phyloP scores from a whole-genome alignment of 2,113 vertebrate species.

The Coturnix japonica region DNA sequence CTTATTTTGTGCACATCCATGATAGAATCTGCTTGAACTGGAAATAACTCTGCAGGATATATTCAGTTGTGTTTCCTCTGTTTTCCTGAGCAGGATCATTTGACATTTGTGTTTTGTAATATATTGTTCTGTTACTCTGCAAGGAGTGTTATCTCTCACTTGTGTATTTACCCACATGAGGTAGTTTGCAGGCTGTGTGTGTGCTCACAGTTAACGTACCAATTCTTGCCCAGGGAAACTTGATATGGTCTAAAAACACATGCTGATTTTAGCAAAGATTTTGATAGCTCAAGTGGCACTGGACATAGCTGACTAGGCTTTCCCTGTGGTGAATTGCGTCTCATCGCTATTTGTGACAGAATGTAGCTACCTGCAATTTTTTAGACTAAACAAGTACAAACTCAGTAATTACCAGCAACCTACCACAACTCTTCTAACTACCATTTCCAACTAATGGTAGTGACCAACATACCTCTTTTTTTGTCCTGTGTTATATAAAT shows the following conservation, averaged over 20 bases:
- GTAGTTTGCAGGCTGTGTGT: not conserved
- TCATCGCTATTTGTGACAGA: not conserved
- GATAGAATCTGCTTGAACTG: not conserved
- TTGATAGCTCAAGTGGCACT: not conserved
- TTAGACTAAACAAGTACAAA: constrained; percentile 22
- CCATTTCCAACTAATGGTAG: constrained; percentile 13
- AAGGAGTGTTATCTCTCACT: not conserved
- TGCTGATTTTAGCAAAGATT: constrained; percentile 9
- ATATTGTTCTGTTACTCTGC: not conserved
- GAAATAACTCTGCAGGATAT: not conserved
- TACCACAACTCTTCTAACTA: constrained; percentile 35
- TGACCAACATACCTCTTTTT: constrained; percentile 61
- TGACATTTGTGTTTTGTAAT: constrained; percentile 20
- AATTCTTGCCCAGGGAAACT: constrained; percentile 23
- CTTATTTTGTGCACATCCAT: not conserved
- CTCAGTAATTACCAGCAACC: not conserved
- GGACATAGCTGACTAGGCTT: not conserved
- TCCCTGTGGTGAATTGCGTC: not conserved
- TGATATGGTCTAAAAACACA: constrained; percentile 6
- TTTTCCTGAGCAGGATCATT: constrained; percentile 1
- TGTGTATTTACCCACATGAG: constrained; percentile 28
- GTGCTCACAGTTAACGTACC: constrained; percentile 5
- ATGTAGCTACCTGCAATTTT: not conserved
- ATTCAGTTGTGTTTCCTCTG: not conserved
- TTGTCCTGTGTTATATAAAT: constrained; percentile 61